Evolutionary conservation across 2,797 vertebrate genomes (phyloP), one percentile per base, ranked within the genome.

Genomic region (Synanceia verrucosa): DNA sequence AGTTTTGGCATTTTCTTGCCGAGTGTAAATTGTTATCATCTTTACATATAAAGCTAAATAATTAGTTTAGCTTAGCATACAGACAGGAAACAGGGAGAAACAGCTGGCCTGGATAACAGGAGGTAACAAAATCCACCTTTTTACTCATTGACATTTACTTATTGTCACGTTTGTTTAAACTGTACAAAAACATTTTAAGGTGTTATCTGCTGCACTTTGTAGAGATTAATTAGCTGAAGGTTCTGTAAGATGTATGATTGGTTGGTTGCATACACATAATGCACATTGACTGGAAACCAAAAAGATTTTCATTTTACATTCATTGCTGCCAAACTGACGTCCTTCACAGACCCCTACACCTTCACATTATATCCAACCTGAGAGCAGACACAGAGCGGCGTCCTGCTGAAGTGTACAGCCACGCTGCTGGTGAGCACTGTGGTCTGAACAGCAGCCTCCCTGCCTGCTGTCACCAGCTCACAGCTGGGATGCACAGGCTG

Each of bases 401-500:
- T 74, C 71, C 78, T 41, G 76, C 76, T 78, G 80, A 64, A 80
- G 72, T 67, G 66, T 74, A 72, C 71, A 46, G 44, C 44, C 2
- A 19, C 70, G 5, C 65, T 56, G 68, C 69, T 68, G 65, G 36
- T 34, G 76, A 73, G 63, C 50, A 5, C 65, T 47, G 69, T 58
- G 62, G 65, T 84, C 73, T 65, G 37, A 81, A 65, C 73, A 76
- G 72, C 76, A 73, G 82, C 64, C 67, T 19, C 68, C 59, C 69
- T 46, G 52, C 68, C 76, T 59, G 73, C 71, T 50, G 61, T 73
- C 80, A 69, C 61, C 72, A 31, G 67, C 81, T 82, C 86, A 73
- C 76, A 78, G 85, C 82, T 55, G 78, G 76, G 85, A 73, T 13
- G 51, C 88, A 47, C 77, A 69, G 58, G 36, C 79, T 39, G 50